Conservation (phyloP, 2,797 vertebrate species). For the Sebastes melanostomus region DNA sequence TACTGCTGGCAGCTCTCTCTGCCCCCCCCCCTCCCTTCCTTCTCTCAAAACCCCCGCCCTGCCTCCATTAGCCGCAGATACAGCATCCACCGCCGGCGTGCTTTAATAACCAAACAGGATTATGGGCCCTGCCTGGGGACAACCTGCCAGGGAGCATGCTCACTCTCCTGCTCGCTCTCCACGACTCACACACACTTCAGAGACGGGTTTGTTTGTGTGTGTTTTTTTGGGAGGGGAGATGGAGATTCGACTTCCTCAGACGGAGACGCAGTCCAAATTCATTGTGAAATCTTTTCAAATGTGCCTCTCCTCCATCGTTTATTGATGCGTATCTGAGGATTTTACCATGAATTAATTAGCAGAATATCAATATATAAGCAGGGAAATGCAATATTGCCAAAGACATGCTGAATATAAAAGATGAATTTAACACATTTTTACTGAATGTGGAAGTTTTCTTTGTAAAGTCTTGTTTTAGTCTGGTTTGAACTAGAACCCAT, state of each 20-base stretch:
- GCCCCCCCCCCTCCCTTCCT: slow-evolving; percentile 63
- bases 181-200: slow-evolving; percentile 75
- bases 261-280: slow-evolving; percentile 68
- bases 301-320: slow-evolving; percentile 53
- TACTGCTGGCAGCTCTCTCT: slow-evolving; percentile 79
- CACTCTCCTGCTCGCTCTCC: slow-evolving; percentile 74
- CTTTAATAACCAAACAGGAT: slow-evolving; percentile 90
- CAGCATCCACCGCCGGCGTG: slow-evolving; percentile 83
- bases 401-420: slow-evolving; percentile 32
- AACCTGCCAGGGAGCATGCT: slow-evolving; percentile 80
- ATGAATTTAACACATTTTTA: slow-evolving; percentile 2
- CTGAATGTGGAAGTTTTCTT: not conserved
- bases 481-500: not conserved
- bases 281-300: slow-evolving; percentile 66
- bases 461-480: slow-evolving; percentile 3
- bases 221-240: slow-evolving; percentile 55
- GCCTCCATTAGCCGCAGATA: slow-evolving; percentile 86
- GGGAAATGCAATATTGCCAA: slow-evolving; percentile 51
- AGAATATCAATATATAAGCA: slow-evolving; percentile 61
- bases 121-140: slow-evolving; percentile 82
- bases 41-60: slow-evolving; percentile 73
- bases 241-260: slow-evolving; percentile 68
- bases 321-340: slow-evolving; percentile 59
- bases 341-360: slow-evolving; percentile 65
- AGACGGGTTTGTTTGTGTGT: slow-evolving; percentile 72